Percentiles rank a stretch among this genome's conserved stretches.
These are phyloP conservation scores for Eudyptes chrysolophus DNA, from an alignment of 2,113 vertebrate genomes.

Conservation along the genomic window DNA sequence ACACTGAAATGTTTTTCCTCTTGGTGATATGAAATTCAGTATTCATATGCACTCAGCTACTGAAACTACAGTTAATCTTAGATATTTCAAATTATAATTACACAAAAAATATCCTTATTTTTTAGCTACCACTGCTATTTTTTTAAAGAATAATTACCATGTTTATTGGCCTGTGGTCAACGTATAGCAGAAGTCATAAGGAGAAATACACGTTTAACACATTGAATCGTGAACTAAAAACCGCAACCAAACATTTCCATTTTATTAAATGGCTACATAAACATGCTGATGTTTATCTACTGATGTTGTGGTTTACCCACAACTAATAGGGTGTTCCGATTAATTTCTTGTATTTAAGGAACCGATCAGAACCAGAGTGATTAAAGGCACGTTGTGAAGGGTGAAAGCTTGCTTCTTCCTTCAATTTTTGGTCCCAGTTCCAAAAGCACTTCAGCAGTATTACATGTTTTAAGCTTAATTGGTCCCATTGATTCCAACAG, in stretches of 20 bases:
- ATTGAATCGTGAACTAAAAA: slow-evolving; percentile 59
- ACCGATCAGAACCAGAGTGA: slow-evolving; percentile 62
- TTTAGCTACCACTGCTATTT: slow-evolving; percentile 39
- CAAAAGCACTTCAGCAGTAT: not conserved
- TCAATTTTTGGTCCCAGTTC: slow-evolving; percentile 1
- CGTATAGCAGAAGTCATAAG: slow-evolving; percentile 46
- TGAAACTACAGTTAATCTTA: not conserved
- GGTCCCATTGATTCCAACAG: slow-evolving; percentile 24
- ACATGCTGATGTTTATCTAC: slow-evolving; percentile 67
- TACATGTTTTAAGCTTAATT: not conserved
- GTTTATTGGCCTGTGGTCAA: slow-evolving; percentile 55
- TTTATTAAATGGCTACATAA: slow-evolving; percentile 67
- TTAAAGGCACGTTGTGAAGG: slow-evolving; percentile 68
- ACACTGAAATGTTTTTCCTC: not conserved
- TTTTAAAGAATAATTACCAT: slow-evolving; percentile 44
- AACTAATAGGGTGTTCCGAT: slow-evolving; percentile 67
- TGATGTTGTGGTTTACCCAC: slow-evolving; percentile 71
- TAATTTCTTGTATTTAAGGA: slow-evolving; percentile 68
- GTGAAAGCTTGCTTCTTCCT: slow-evolving; percentile 58
- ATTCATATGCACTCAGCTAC: not conserved
- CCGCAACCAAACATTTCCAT: slow-evolving; percentile 51
- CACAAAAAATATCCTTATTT: not conserved
- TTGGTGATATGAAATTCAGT: not conserved
- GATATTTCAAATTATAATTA: not conserved
- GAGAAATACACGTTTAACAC: slow-evolving; percentile 61